Conservation (phyloP, 2,888 invertebrate species). For the Trissoscelio sp. region DNA sequence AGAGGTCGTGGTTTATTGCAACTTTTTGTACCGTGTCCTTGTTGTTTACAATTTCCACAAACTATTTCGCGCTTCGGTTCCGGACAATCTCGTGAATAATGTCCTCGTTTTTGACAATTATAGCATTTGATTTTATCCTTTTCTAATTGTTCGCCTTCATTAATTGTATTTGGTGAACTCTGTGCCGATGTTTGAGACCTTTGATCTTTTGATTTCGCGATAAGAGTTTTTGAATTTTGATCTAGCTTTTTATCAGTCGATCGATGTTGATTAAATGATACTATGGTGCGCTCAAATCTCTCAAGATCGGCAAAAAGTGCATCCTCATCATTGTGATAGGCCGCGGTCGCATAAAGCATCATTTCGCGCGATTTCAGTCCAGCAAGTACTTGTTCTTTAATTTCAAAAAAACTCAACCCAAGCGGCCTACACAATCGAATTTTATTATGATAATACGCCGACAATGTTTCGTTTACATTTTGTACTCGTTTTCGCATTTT, state of each 20-base stretch:
- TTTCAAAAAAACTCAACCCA: conserved; percentile 41
- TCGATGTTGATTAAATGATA: too few relatives aligned
- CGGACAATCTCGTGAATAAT: conserved; percentile 18
- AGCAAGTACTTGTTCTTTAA: conserved; percentile 29
- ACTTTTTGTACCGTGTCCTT: conserved; percentile 29
- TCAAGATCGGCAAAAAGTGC: conserved; percentile 31
- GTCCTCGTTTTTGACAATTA: conserved; percentile 37
- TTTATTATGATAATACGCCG: conserved; percentile 60
- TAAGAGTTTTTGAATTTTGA: too few relatives aligned
- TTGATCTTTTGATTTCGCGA: conserved; percentile 1
- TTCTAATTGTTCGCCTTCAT: too few relatives aligned
- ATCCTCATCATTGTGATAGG: conserved; percentile 27
- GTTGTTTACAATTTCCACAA: conserved; percentile 23
- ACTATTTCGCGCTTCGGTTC: conserved; percentile 1
- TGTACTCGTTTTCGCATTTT: conserved; percentile 55
- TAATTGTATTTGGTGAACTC: too few relatives aligned
- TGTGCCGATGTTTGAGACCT: too few relatives aligned
- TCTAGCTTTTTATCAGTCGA: too few relatives aligned
- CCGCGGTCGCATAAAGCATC: conserved; percentile 48
- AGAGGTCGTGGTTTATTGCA: conserved; percentile 19
- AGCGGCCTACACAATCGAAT: conserved; percentile 53
- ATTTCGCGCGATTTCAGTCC: conserved; percentile 53
- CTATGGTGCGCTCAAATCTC: conserved; percentile 17
- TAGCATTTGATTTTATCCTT: conserved; percentile 23
- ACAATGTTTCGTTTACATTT: conserved; percentile 42